A percentile compares a stretch with the other conserved stretches of the same genome.
Conservation (phyloP, 2,797 vertebrate genomes). For the Octomys mimax region DNA sequence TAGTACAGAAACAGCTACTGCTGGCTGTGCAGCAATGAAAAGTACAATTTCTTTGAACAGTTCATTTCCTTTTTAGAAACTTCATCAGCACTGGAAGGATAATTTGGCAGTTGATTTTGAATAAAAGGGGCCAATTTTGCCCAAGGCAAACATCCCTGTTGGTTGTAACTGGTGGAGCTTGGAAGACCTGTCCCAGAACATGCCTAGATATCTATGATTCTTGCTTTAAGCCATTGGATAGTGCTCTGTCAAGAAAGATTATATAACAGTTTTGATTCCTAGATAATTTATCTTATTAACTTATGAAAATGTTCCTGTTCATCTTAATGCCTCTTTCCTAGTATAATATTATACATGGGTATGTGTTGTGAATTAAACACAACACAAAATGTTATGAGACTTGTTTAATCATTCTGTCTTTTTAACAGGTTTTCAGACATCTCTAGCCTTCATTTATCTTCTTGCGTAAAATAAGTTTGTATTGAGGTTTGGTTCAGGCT, state of each 20-base stretch:
- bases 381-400: conserved; percentile 17
- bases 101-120: conserved; percentile 44
- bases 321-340: conserved; percentile 50
- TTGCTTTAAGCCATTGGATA: conserved; percentile 9
- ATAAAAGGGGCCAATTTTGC: not conserved
- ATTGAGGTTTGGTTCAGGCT: not conserved
- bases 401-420: conserved; percentile 44
- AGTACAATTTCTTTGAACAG: conserved; percentile 37
- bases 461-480: conserved; percentile 31
- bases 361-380: conserved; percentile 56
- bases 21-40: not conserved
- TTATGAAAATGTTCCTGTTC: conserved; percentile 14
- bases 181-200: not conserved
- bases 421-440: conserved; percentile 54
- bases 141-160: not conserved
- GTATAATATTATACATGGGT: not conserved
- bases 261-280: conserved; percentile 38
- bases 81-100: not conserved
- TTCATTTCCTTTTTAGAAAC: conserved; percentile 60
- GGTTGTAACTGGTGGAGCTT: not conserved
- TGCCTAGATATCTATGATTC: conserved; percentile 5
- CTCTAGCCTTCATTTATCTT: conserved; percentile 34
- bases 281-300: conserved; percentile 45
- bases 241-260: conserved; percentile 48
- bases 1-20: not conserved